Evolutionary conservation across 2,888 invertebrate genomes (phyloP).

Genomic region (Plebejus melissa): DNA sequence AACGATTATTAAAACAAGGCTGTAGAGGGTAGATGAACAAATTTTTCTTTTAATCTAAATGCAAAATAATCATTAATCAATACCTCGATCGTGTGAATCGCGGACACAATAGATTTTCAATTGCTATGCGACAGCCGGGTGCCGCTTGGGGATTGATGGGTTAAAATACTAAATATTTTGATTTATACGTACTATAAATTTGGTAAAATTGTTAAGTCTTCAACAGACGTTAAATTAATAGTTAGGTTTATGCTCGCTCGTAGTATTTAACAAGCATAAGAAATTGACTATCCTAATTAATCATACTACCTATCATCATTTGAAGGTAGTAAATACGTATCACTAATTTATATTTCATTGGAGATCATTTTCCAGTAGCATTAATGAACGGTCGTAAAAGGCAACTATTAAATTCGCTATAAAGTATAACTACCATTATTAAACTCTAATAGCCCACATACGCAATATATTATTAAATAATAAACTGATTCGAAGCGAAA

Average conservation of each 20-base stretch:
- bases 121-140: too few relatives aligned
- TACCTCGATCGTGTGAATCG: too few relatives aligned
- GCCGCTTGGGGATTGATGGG: too few relatives aligned
- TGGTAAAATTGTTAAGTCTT: not conserved
- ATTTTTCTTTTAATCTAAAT: too few relatives aligned
- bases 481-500: constrained; percentile 20
- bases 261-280: not conserved
- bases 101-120: too few relatives aligned
- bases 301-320: not conserved
- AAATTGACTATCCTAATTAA: not conserved
- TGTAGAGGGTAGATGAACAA: too few relatives aligned
- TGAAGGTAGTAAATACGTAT: not conserved
- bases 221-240: not conserved
- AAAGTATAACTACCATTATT: constrained; percentile 17
- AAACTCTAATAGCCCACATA: constrained; percentile 14
- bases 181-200: too few relatives aligned
- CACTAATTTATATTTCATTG: constrained; percentile 8
- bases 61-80: too few relatives aligned
- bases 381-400: constrained; percentile 9
- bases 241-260: not conserved
- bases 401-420: not conserved
- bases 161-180: too few relatives aligned
- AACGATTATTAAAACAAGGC: not conserved
- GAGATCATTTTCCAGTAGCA: constrained; percentile 19
- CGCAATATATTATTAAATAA: constrained; percentile 9